These are phyloP conservation scores for Lepilemur septentrionalis DNA, from an alignment of 2,797 vertebrate species.

Conservation along the genomic window DNA sequence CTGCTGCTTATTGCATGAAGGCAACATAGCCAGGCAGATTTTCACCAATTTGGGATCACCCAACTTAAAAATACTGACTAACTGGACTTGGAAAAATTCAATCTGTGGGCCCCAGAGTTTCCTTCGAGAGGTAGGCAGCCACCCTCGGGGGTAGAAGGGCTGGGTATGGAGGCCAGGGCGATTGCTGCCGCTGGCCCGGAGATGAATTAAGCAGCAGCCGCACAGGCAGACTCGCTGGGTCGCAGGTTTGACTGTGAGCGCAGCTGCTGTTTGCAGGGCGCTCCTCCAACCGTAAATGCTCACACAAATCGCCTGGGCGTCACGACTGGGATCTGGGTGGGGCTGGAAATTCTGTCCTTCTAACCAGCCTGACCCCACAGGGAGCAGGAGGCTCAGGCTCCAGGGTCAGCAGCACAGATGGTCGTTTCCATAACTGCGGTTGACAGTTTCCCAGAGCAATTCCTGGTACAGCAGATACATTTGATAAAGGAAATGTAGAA, in stretches of 20 bases:
- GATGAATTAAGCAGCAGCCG: not conserved
- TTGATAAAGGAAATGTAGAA: not conserved
- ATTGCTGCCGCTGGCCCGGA: not conserved
- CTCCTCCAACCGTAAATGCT: not conserved
- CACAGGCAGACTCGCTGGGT: not conserved
- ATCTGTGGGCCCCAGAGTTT: not conserved
- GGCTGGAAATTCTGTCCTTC: not conserved
- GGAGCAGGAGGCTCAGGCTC: not conserved
- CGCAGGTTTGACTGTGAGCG: not conserved
- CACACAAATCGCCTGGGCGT: fast-evolving
- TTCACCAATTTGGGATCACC: not conserved
- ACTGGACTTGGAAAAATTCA: not conserved
- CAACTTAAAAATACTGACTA: not conserved
- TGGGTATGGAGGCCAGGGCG: not conserved
- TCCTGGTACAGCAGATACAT: not conserved
- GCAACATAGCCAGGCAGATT: not conserved
- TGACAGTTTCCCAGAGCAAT: not conserved
- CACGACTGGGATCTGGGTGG: too few species aligned
- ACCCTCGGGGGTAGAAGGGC: not conserved
- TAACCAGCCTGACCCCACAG: too few species aligned
- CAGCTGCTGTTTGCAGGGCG: not conserved
- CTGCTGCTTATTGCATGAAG: not conserved
- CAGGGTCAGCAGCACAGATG: not conserved
- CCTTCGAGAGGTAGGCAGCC: not conserved
- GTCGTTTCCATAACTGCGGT: fast-evolving